Conservation (phyloP, 2,888 invertebrate species). For the Himalopsyche japonica region DNA sequence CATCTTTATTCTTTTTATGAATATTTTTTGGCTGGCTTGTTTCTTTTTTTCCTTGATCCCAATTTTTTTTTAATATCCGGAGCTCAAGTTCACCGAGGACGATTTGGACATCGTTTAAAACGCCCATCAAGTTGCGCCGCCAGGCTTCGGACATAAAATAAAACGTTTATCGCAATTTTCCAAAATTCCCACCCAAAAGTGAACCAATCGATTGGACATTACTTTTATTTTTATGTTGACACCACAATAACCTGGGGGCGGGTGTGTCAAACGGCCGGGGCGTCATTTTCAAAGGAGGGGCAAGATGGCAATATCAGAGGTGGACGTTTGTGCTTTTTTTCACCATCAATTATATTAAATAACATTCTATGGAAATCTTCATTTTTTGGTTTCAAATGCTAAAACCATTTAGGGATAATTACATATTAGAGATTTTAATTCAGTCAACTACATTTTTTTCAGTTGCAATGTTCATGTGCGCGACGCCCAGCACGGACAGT, state of each 20-base stretch:
- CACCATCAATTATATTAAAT: too few species aligned
- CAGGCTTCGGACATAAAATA: not conserved
- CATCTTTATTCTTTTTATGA: too few species aligned
- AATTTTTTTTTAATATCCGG: not conserved
- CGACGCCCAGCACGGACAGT: too few species aligned
- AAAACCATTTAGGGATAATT: too few species aligned
- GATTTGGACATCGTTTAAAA: not conserved
- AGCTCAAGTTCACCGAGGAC: not conserved
- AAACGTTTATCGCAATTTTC: not conserved
- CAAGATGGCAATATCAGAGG: not conserved
- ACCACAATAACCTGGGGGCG: slow-evolving; percentile 6
- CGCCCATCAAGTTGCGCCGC: not conserved
- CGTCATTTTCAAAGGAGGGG: not conserved
- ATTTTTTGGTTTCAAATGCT: too few species aligned
- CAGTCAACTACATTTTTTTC: too few species aligned
- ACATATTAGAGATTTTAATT: too few species aligned
- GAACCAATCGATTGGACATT: slow-evolving; percentile 13
- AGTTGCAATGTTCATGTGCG: too few species aligned
- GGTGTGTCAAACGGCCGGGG: not conserved
- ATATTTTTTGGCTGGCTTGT: too few species aligned
- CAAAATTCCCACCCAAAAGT: not conserved
- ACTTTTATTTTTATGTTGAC: slow-evolving; percentile 17
- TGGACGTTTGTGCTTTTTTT: not conserved
- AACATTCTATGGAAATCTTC: too few species aligned
- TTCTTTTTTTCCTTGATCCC: too few species aligned